Evolutionary conservation across 2,113 vertebrate genomes (phyloP), one percentile per base, ranked within the genome.

Genomic region (Proteles cristata): DNA sequence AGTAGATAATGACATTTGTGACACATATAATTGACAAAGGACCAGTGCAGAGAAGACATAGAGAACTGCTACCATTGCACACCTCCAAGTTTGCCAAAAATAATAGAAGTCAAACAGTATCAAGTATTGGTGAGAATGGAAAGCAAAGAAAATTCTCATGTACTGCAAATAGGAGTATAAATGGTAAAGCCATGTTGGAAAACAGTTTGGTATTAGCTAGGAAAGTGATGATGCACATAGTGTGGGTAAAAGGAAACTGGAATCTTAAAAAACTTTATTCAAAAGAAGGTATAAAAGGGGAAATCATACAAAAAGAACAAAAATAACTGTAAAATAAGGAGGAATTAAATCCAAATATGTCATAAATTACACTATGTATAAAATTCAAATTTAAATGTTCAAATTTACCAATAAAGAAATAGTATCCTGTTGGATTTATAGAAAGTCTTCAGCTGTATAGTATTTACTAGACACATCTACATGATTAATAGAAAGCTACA

Each of bases 391-490:
- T 25, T 53, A 94, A 61, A 61, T 68, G 39, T 58, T 92, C 76
- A 95, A 31, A 69, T 66, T 79, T 91, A 83, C 53, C 66, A 82
- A 77, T 45, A 94, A 94, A 85, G 28, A 93, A 73, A 69, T 23
- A 77, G 45, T 79, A 23, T 45, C 50, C 63, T 65, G 4, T 88
- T 14, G 23, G 50, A 87, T 65, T 83, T 93, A 74, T 71, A 55
- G 85, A 45, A 94, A 85, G 11, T 73, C 12, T 91, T 90, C 31
- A 50, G 15, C 23, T 55, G 77, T n/a, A 73, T 69, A 25, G 1
- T 71, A 50, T 71, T 93, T 66, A 77, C 0, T 77, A 66, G 19
- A 50, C 16, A 93, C 2, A 43, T 26, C 31, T 74, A 82, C 48
- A 88, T 93, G 28, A 84, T 39, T 83, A 88, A 26, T 33, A 66